Evolutionary conservation across 37 sponge, comb jelly and placozoan species (phyloP), one percentile per base, ranked within the genome.

Genomic region (Geodia barretti): DNA sequence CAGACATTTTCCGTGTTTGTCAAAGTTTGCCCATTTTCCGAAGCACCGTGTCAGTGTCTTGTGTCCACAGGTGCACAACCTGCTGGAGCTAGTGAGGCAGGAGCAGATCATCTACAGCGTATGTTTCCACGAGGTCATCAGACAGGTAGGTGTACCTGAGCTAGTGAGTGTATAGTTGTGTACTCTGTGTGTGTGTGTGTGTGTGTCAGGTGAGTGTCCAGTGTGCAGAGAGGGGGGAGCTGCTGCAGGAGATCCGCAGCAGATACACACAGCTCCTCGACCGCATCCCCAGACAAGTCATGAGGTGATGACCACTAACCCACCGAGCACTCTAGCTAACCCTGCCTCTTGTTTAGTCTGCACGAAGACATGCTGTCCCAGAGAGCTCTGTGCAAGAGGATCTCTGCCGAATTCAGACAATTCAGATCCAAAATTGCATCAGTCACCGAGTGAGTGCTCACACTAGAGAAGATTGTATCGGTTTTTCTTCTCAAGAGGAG

Each of bases 51-150:
- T n/a, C n/a, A n/a, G n/a, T n/a, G n/a, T 30, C 41, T 23, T 19
- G 32, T 17, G 3, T 25, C 54, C 80, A 11, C 73, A 96, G 83
- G 86, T 98, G 77, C 99, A 98, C 80, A 83, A 86, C 32, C 79
- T 98, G 61, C 60, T 96, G 64, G 91, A 96, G 42, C 68, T 98
- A 62, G 73, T 96, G 1, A 78, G 90, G 30, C 89, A 92, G 82
- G 99, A 98, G 73, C 99, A 98, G 81, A 82, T 78, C 40, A 90
- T 98, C 35, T 98, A 96, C 80, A 98, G 96, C 76, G 79, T 94
- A 24, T 86, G 89, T 34, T 98, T 98, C 83, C 99, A 98, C 76
- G 99, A 98, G 80, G 41, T 98, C 66, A 98, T 98, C 30, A 62
- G 99, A 82, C 99, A 98, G 91, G 96, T 95, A 37, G n/a, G n/a